These are phyloP conservation scores for Alaudala cheleensis DNA, from an alignment of 2,113 vertebrate genomes.

Conservation along the genomic window DNA sequence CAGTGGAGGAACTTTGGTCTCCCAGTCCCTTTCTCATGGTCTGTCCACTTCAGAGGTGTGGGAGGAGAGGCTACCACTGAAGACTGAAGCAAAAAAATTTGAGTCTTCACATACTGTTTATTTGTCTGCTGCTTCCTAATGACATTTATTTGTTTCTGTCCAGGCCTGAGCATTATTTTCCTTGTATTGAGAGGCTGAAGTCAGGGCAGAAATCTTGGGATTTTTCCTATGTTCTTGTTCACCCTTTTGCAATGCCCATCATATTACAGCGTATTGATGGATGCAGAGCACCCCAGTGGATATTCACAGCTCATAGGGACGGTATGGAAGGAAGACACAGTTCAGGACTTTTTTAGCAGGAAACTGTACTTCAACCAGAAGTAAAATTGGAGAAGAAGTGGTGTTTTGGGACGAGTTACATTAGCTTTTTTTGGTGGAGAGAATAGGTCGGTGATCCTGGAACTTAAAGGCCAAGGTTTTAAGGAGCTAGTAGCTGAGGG, in stretches of 20 bases:
- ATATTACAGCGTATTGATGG: accelerated
- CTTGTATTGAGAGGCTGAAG: not conserved
- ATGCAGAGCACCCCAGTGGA: not conserved
- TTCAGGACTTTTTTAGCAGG: not conserved
- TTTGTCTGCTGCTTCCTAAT: not conserved
- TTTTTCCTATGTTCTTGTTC: not conserved
- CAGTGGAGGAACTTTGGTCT: not conserved
- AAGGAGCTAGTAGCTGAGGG: not conserved
- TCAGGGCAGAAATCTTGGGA: not conserved
- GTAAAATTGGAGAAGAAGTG: not conserved
- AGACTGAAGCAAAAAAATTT: not conserved
- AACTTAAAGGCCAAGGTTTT: not conserved
- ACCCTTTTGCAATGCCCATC: not conserved
- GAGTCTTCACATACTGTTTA: not conserved
- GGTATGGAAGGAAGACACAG: not conserved
- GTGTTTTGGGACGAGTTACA: not conserved
- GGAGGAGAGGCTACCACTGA: not conserved
- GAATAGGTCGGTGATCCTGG: not conserved
- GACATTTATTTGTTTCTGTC: not conserved
- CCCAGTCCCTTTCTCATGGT: not conserved
- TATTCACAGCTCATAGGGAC: not conserved
- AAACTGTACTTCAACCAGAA: not conserved
- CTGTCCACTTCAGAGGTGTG: not conserved
- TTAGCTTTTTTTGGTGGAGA: not conserved
- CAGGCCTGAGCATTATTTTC: not conserved